Evolutionary conservation across 2,113 vertebrate species (phyloP), one percentile per base, ranked within the genome.

Genomic region (Microcebus lehilahytsara): DNA sequence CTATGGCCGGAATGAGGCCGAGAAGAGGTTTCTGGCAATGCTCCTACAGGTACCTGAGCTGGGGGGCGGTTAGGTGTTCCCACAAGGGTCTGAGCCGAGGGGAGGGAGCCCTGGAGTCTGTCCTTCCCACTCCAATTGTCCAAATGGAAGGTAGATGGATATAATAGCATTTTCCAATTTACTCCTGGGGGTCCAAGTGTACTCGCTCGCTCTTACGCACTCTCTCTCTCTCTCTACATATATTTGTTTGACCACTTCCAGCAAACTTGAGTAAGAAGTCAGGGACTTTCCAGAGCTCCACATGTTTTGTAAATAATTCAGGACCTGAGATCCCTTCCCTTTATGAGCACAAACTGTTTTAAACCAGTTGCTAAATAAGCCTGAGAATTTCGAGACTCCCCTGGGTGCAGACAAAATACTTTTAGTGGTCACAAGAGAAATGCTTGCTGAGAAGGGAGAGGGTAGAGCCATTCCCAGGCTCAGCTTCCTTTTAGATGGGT

Each of bases 1-100:
- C 98, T 99, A 99, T 0, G 99, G 99, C 66, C 99, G 99, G 92
- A 99, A 99, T 9, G 99, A 99, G 97, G 99, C 99, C 5, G 99
- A 99, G 97, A 99, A 99, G 97, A 99, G 78, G 90, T 93, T 99
- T 93, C 95, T 99, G 94, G 99, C 99, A 0, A 97, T 97, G 40
- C 95, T 99, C 49, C 11, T 99, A 2, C 97, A 99, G 99, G 99
- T 99, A 98, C 53, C 77, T 74, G 86, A 46, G 67, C 23, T 75
- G 49, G 58, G 42, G 64, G 64, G 32, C 2, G n/a, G n/a, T 34
- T 34, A 16, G 53, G 49, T 32, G 60, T 80, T 37, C 56, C 53
- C 9, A 34, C 3, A 22, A 30, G 81, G 66, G 1, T n/a, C 69
- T 78, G 16, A 71, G 14, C 66, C 27, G 23, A 66, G 42, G 49